Percentiles rank a stretch among this genome's conserved stretches.
These are phyloP conservation scores for Cyprinodon tularosa DNA, from an alignment of 2,113 vertebrate genomes.

Conservation along the genomic window DNA sequence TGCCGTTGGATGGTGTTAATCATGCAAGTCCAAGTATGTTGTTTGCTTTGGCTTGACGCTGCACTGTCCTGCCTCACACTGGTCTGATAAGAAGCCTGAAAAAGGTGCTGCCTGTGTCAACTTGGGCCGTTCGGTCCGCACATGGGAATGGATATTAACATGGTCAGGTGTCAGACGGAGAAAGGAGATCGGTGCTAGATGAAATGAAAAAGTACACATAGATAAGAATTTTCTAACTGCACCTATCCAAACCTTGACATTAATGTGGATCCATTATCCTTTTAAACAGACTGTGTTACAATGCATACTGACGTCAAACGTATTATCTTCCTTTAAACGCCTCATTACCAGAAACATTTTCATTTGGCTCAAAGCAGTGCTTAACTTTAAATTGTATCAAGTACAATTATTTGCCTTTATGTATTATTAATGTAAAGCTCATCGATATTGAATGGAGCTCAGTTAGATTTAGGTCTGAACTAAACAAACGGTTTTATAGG, in stretches of 20 bases:
- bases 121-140: slow-evolving; percentile 10
- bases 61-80: slow-evolving; percentile 37
- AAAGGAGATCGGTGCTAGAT: background rate
- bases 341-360: background rate
- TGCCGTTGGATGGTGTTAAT: slow-evolving; percentile 49
- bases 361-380: background rate
- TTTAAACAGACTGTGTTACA: background rate
- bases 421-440: too few species aligned
- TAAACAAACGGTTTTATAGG: too few species aligned
- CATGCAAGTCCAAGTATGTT: slow-evolving; percentile 22
- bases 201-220: background rate
- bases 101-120: slow-evolving; percentile 43
- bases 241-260: background rate
- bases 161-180: background rate
- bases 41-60: slow-evolving; percentile 49
- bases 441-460: too few species aligned
- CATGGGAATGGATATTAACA: background rate
- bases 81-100: slow-evolving; percentile 56
- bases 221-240: background rate
- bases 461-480: too few species aligned
- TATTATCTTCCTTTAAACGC: too few species aligned
- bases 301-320: too few species aligned
- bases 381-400: background rate
- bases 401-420: too few species aligned
- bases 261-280: background rate